Conservation (phyloP, 2,797 vertebrate genomes). For the Helicolenus hilgendorfi region DNA sequence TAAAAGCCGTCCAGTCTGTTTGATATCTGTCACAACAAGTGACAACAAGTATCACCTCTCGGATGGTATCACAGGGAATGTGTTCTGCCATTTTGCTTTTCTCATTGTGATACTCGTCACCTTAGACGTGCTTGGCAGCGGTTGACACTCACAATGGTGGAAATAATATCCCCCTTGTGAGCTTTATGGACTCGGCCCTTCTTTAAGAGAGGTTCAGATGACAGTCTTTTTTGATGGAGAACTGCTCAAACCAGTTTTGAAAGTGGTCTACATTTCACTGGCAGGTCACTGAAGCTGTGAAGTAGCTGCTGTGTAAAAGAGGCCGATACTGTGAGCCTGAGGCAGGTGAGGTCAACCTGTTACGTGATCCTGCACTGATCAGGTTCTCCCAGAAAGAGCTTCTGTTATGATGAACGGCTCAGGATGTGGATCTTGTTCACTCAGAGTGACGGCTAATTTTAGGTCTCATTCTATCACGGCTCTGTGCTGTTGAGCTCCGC, state of each 20-base stretch:
- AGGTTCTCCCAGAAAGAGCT: conserved; percentile 65
- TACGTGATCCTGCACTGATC: conserved; percentile 71
- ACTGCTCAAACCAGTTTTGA: conserved; percentile 84
- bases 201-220: conserved; percentile 76
- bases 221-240: conserved; percentile 76
- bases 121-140: conserved; percentile 53
- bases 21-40: conserved; percentile 74
- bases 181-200: conserved; percentile 53
- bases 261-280: conserved; percentile 62
- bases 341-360: conserved; percentile 71
- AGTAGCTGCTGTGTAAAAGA: conserved; percentile 67
- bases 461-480: conserved; percentile 5
- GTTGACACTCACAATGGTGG: conserved; percentile 58
- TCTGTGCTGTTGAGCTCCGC: not conserved
- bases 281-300: conserved; percentile 65
- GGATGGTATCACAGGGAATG: conserved; percentile 53
- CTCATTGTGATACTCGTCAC: conserved; percentile 66
- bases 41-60: conserved; percentile 62
- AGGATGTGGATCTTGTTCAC: conserved; percentile 36
- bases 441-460: conserved; percentile 32
- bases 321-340: conserved; percentile 55
- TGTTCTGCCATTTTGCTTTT: conserved; percentile 47
- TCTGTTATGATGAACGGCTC: conserved; percentile 56
- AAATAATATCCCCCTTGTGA: conserved; percentile 70
- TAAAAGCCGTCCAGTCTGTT: conserved; percentile 60